Percentiles rank a stretch among this genome's conserved stretches.
Evolutionary conservation across 2,113 vertebrate genomes (phyloP).

Genomic region (Formicarius rufipectus): DNA sequence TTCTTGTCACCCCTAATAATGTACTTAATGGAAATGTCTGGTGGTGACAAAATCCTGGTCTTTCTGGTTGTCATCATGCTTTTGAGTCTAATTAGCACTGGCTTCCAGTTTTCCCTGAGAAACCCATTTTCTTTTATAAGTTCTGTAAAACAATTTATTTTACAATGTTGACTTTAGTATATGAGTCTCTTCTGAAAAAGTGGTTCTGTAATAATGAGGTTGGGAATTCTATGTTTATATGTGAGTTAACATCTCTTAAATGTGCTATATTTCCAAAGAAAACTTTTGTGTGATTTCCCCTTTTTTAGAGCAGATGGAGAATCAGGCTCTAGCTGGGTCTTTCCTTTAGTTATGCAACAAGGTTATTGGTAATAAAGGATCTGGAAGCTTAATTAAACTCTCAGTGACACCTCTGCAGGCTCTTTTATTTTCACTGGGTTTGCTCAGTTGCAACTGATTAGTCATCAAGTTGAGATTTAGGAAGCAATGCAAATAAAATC

Average conservation of each 20-base stretch:
- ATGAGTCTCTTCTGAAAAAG: not conserved
- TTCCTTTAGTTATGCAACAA: not conserved
- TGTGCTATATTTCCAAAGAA: not conserved
- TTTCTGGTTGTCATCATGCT: not conserved
- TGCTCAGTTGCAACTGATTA: slow-evolving; percentile 51
- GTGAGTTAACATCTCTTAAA: not conserved
- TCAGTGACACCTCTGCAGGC: slow-evolving; percentile 26
- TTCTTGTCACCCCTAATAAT: not conserved
- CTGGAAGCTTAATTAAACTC: slow-evolving; percentile 42
- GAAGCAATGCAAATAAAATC: slow-evolving; percentile 33
- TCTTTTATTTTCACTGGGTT: slow-evolving; percentile 22
- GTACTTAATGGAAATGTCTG: not conserved
- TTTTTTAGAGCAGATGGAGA: slow-evolving; percentile 3
- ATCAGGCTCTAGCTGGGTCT: not conserved
- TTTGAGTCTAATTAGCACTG: slow-evolving; percentile 18
- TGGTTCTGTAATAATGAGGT: not conserved
- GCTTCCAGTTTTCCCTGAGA: not conserved
- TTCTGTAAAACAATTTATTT: slow-evolving; percentile 3
- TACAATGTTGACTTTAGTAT: not conserved
- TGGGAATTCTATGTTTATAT: not conserved
- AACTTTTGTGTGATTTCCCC: not conserved
- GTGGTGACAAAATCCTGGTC: not conserved
- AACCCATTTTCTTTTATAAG: not conserved
- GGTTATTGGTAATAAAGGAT: slow-evolving; percentile 38
- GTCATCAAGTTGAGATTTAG: slow-evolving; percentile 50